A percentile compares a stretch with the other conserved stretches of the same genome.
phyloP scores from a whole-genome alignment of 1,140 invertebrate genomes.

The Argopecten irradians region DNA sequence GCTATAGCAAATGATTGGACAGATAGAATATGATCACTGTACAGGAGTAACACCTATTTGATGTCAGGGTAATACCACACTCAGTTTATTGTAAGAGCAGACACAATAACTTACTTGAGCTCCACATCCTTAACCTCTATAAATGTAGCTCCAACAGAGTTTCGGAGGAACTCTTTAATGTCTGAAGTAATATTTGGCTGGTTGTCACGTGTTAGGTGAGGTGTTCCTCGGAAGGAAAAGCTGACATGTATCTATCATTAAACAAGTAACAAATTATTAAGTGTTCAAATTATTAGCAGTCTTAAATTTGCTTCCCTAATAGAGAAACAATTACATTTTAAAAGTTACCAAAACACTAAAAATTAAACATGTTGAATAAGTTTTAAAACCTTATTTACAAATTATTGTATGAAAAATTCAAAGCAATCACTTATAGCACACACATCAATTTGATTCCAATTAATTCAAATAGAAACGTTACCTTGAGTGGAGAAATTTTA shows the following conservation, averaged over 20 bases:
- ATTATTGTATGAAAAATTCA: no score
- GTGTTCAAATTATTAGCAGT: no score
- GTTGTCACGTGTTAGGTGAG: conserved; percentile 69
- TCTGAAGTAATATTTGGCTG: conserved; percentile 74
- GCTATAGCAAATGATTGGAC: background rate
- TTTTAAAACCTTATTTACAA: no score
- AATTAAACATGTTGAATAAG: no score
- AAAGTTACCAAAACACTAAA: no score
- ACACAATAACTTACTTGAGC: conserved; percentile 79
- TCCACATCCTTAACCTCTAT: conserved; percentile 83
- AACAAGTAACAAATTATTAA: background rate
- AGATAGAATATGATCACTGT: background rate
- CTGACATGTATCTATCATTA: conserved; percentile 79
- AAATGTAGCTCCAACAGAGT: conserved; percentile 81
- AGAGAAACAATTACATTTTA: no score
- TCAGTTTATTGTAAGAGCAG: no score
- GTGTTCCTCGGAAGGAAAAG: conserved; percentile 82
- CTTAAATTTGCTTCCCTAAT: no score
- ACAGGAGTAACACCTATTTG: background rate
- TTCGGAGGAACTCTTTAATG: conserved; percentile 81
- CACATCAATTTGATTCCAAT: background rate
- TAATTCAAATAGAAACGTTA: conserved; percentile 68
- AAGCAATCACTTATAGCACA: no score
- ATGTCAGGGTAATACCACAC: no score
- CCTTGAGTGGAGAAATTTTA: conserved; percentile 83